Conservation (phyloP, 2,113 vertebrate genomes). For the Acanthochromis polyacanthus region DNA sequence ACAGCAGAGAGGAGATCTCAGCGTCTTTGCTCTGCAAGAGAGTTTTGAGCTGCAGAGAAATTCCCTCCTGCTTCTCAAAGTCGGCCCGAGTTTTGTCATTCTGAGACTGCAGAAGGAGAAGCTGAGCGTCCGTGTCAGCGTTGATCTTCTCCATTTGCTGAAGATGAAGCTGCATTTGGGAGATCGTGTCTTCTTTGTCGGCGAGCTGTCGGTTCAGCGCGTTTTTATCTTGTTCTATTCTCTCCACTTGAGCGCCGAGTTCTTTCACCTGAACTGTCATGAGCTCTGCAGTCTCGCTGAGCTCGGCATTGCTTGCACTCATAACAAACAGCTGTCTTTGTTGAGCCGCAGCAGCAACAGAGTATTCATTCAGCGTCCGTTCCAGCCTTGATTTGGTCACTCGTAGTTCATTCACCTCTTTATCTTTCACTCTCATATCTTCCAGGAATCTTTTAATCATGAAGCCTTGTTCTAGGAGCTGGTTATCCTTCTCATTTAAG, state of each 20-base stretch:
- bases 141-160: constrained; percentile 79
- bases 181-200: constrained; percentile 69
- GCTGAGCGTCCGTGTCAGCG: constrained; percentile 78
- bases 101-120: constrained; percentile 77
- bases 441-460: constrained; percentile 83
- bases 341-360: constrained; percentile 76
- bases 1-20: constrained; percentile 89
- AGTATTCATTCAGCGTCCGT: constrained; percentile 81
- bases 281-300: constrained; percentile 77
- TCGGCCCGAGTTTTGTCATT: constrained; percentile 79
- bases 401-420: constrained; percentile 81
- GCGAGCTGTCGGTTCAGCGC: constrained; percentile 75
- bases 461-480: constrained; percentile 84
- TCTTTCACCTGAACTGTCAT: constrained; percentile 74
- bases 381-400: constrained; percentile 78
- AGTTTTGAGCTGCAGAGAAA: constrained; percentile 86
- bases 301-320: constrained; percentile 82
- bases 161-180: constrained; percentile 74
- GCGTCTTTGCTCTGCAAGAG: constrained; percentile 89
- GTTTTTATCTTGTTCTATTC: constrained; percentile 80
- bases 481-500: constrained; percentile 86
- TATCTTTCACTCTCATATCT: constrained; percentile 79
- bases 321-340: constrained; percentile 84
- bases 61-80: constrained; percentile 86
- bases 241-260: constrained; percentile 77